Conservation (phyloP, 2,797 vertebrate species). For the Ctenopoma multispine region DNA sequence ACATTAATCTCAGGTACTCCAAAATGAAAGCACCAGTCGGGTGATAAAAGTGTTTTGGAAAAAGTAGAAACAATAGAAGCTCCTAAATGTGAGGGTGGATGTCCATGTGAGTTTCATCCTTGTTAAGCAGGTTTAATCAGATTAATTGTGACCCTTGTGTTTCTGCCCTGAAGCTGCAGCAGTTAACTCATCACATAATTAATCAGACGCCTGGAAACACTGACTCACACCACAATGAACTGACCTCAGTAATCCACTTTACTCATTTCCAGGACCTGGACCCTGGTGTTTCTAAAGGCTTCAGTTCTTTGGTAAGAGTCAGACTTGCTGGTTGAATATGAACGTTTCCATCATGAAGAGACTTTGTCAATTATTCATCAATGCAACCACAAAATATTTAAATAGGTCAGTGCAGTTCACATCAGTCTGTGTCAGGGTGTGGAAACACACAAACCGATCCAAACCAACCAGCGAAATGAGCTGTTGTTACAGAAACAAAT, state of each 20-base stretch:
- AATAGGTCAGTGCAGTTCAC: neutral
- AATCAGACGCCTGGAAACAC: constrained; percentile 1
- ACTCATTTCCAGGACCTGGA: neutral
- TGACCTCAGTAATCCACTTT: constrained; percentile 12
- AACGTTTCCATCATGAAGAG: constrained; percentile 2
- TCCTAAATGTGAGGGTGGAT: no score
- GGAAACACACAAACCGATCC: no score
- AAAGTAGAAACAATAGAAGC: no score
- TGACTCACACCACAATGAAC: neutral
- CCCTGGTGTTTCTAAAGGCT: neutral
- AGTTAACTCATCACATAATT: constrained; percentile 7
- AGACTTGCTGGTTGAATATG: neutral
- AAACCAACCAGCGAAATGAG: no score
- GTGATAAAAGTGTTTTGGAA: no score
- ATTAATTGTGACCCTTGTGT: constrained; percentile 9
- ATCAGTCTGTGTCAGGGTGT: no score
- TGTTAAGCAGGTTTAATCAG: constrained; percentile 11
- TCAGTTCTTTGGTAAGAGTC: neutral
- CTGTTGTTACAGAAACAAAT: no score
- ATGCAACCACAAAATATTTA: neutral
- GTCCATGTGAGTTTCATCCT: neutral
- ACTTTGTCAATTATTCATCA: neutral
- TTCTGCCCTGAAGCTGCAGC: constrained; percentile 7
- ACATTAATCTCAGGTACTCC: no score
- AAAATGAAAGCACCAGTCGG: no score